Conservation (phyloP, 2,113 vertebrate species). For the Scomber scombrus region DNA sequence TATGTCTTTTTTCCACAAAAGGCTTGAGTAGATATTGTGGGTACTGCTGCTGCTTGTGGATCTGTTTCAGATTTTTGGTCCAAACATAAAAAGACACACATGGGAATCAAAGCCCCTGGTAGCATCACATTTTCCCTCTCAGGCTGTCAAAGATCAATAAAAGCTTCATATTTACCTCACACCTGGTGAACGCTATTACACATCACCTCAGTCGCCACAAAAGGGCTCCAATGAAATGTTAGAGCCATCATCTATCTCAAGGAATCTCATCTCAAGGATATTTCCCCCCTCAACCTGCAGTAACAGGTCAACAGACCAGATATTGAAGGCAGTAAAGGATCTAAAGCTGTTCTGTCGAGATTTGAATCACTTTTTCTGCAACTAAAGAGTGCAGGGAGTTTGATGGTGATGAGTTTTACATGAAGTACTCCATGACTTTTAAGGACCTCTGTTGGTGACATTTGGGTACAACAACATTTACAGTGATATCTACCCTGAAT, state of each 20-base stretch:
- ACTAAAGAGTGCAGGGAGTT: too few relatives aligned
- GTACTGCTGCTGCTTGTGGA: background rate
- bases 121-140: background rate
- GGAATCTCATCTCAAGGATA: background rate
- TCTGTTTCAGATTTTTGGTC: conserved; percentile 4
- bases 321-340: background rate
- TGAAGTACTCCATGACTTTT: background rate
- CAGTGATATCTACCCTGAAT: background rate
- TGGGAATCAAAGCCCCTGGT: background rate
- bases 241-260: background rate
- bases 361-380: too few relatives aligned
- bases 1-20: background rate
- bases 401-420: too few relatives aligned
- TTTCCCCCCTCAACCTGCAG: too few relatives aligned
- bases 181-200: background rate
- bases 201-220: background rate
- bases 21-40: background rate
- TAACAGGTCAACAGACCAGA: background rate
- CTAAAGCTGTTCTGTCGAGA: background rate
- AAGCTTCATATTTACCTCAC: background rate
- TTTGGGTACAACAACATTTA: background rate
- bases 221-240: background rate
- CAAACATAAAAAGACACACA: conserved; percentile 3
- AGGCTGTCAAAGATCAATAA: too few relatives aligned
- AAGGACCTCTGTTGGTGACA: conserved; percentile 53